A percentile compares a stretch with the other conserved stretches of the same genome.
Conservation (phyloP, 2,888 invertebrate species). For the Ochropleura plecta region DNA sequence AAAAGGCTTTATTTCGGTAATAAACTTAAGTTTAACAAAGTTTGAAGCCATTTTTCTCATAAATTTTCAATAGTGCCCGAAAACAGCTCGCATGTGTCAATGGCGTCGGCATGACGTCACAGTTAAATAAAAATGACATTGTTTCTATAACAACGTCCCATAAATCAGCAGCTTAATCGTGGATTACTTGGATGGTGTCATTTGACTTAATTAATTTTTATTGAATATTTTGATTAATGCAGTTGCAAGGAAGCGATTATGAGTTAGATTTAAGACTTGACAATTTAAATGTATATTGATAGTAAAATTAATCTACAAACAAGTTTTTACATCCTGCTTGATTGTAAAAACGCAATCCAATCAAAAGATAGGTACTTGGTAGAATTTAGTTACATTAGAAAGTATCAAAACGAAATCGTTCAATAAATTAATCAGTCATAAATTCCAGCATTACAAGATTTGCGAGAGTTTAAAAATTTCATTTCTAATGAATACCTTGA, state of each 20-base stretch:
- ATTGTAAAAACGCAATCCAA: too few species aligned
- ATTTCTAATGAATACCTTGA: not conserved
- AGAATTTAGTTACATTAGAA: not conserved
- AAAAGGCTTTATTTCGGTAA: too few species aligned
- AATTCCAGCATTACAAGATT: not conserved
- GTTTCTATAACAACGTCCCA: too few species aligned
- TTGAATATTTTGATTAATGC: conserved; percentile 52
- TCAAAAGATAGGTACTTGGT: too few species aligned
- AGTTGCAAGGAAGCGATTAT: not conserved
- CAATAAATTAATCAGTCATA: not conserved
- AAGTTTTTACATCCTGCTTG: not conserved
- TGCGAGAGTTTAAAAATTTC: not conserved
- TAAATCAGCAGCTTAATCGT: conserved; percentile 67
- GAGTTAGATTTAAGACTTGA: not conserved
- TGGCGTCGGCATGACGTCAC: too few species aligned
- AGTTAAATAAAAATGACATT: too few species aligned
- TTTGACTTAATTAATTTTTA: conserved; percentile 44
- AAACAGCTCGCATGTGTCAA: too few species aligned
- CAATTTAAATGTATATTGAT: not conserved
- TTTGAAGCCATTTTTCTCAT: too few species aligned
- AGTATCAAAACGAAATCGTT: not conserved
- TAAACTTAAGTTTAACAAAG: too few species aligned
- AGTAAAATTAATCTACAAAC: not conserved
- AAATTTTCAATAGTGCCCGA: too few species aligned
- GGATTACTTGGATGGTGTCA: conserved; percentile 61